Percentiles rank a stretch among this genome's conserved stretches.
These are phyloP conservation scores for Sigmodon hispidus DNA, from an alignment of 2,113 vertebrate species.

Conservation along the genomic window DNA sequence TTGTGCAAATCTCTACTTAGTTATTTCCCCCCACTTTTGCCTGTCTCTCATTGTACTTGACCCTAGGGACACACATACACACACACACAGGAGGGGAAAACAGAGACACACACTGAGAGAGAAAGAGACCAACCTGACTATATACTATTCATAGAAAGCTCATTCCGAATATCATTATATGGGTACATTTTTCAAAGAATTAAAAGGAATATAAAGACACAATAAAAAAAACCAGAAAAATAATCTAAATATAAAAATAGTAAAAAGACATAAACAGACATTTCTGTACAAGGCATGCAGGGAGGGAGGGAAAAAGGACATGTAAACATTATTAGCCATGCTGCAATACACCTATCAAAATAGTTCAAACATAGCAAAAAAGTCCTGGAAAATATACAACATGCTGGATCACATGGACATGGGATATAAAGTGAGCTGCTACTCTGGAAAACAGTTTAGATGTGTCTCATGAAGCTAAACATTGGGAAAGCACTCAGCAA, in stretches of 20 bases:
- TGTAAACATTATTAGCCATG: neutral
- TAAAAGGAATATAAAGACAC: neutral
- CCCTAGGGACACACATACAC: neutral
- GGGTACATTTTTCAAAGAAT: neutral
- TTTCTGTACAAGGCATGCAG: neutral
- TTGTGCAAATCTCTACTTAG: neutral
- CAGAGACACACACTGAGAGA: neutral
- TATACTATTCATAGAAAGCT: neutral
- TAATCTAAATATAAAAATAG: constrained; percentile 10
- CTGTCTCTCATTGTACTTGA: neutral
- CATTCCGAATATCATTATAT: neutral
- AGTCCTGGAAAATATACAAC: neutral
- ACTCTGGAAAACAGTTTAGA: neutral
- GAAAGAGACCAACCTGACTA: neutral
- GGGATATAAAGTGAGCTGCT: neutral
- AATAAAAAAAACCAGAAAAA: constrained; percentile 27
- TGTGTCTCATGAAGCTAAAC: neutral
- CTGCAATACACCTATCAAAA: neutral
- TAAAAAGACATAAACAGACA: constrained; percentile 23
- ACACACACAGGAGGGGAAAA: neutral
- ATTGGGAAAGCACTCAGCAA: neutral
- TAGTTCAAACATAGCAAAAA: neutral
- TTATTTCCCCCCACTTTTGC: neutral
- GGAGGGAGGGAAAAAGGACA: neutral
- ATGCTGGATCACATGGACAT: neutral